Conservation (phyloP, 2,888 invertebrate species). For the Acanthoscelides obtectus region DNA sequence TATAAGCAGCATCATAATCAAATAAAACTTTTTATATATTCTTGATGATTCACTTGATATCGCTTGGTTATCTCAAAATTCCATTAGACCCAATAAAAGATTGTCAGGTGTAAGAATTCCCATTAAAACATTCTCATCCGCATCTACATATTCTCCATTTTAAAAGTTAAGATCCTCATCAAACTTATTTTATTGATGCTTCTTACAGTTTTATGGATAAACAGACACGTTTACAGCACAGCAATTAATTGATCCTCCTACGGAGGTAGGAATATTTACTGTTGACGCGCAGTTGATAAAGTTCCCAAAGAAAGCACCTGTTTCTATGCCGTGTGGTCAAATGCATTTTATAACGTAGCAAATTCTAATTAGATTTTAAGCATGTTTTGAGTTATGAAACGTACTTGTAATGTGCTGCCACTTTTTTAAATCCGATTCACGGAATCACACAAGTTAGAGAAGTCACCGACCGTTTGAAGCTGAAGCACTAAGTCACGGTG, state of each 20-base stretch:
- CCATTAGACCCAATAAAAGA: neutral
- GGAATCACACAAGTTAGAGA: too few relatives aligned
- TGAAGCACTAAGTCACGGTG: too few relatives aligned
- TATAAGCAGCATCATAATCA: too few relatives aligned
- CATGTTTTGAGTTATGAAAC: neutral
- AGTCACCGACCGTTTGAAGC: too few relatives aligned
- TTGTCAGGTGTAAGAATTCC: neutral
- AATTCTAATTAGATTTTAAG: too few relatives aligned
- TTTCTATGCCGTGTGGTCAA: neutral
- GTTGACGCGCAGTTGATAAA: neutral
- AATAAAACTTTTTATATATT: too few relatives aligned
- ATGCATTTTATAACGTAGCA: neutral
- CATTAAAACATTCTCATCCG: neutral
- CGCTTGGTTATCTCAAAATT: neutral
- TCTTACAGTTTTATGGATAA: neutral
- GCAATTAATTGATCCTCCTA: neutral
- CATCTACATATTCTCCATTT: neutral
- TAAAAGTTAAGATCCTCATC: neutral
- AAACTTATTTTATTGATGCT: neutral
- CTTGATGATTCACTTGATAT: too few relatives aligned
- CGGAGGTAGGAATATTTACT: neutral
- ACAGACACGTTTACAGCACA: neutral
- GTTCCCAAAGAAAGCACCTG: neutral
- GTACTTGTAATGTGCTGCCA: too few relatives aligned
- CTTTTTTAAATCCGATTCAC: too few relatives aligned